Percentiles rank a stretch among this genome's conserved stretches.
phyloP scores from a whole-genome alignment of 64 coral and sea anemone species.

The Dendronephthya gigantea region DNA sequence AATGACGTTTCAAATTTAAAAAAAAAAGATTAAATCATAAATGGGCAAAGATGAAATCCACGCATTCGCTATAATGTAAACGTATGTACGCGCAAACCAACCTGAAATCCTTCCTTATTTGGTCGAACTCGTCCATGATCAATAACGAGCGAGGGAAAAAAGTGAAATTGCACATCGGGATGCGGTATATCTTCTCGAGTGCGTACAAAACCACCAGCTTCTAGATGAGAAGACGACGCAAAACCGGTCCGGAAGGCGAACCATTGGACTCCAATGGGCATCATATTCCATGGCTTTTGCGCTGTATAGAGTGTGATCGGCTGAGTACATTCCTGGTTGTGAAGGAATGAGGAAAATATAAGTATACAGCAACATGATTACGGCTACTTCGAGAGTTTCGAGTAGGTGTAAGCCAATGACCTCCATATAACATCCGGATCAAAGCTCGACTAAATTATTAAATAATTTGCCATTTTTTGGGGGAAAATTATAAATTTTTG shows the following conservation, averaged over 20 bases:
- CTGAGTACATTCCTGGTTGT: conserved; percentile 65
- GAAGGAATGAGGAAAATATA: no score
- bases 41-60: no score
- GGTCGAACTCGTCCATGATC: conserved; percentile 61
- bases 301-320: conserved; percentile 76
- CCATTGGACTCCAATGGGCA: conserved; percentile 71
- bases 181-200: conserved; percentile 38
- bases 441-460: no score
- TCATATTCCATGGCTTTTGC: conserved; percentile 82
- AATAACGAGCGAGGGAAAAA: conserved; percentile 63
- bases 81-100: background rate
- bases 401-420: no score
- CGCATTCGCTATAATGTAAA: background rate
- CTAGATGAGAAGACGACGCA: conserved; percentile 61
- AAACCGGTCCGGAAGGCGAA: conserved; percentile 45
- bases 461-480: no score
- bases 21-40: no score
- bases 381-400: no score
- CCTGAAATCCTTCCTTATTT: conserved; percentile 70
- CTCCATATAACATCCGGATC: no score
- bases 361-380: no score
- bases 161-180: conserved; percentile 62
- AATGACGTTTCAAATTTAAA: no score
- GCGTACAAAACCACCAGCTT: conserved; percentile 56
- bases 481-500: no score